These are phyloP conservation scores for Orientallactaga bullata DNA, from an alignment of 2,113 vertebrate genomes.

Conservation along the genomic window DNA sequence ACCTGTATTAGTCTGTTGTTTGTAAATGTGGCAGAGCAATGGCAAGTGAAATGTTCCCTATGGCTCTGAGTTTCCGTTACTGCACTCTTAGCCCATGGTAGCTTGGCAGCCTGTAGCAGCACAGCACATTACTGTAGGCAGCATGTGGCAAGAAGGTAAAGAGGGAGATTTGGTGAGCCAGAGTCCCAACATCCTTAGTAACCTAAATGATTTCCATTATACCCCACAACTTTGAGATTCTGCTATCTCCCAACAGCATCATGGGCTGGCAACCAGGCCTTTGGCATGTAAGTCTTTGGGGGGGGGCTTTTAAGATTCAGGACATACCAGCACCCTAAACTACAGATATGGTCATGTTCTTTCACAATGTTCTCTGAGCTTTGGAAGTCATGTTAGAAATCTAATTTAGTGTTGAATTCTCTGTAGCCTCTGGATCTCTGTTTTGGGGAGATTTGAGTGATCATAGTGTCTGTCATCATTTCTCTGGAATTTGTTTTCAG, in stretches of 20 bases:
- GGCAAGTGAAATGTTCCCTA: neutral
- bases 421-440: too few species aligned
- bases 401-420: too few species aligned
- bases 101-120: too few species aligned
- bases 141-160: neutral
- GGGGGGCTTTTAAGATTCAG: neutral
- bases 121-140: neutral
- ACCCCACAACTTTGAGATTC: neutral
- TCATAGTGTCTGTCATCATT: too few species aligned
- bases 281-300: neutral
- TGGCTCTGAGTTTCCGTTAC: neutral
- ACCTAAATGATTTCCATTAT: neutral
- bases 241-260: rapidly evolving
- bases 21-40: neutral
- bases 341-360: neutral
- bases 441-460: too few species aligned
- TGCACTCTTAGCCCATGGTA: too few species aligned
- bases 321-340: neutral
- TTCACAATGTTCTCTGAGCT: too few species aligned
- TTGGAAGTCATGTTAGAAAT: too few species aligned
- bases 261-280: neutral
- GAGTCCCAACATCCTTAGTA: neutral
- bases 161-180: too few species aligned
- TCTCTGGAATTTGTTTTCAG: too few species aligned
- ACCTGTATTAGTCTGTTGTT: neutral